Percentiles rank a stretch among this genome's conserved stretches.
phyloP scores from a whole-genome alignment of 2,888 invertebrate genomes.

The Athripsodes cinereus region DNA sequence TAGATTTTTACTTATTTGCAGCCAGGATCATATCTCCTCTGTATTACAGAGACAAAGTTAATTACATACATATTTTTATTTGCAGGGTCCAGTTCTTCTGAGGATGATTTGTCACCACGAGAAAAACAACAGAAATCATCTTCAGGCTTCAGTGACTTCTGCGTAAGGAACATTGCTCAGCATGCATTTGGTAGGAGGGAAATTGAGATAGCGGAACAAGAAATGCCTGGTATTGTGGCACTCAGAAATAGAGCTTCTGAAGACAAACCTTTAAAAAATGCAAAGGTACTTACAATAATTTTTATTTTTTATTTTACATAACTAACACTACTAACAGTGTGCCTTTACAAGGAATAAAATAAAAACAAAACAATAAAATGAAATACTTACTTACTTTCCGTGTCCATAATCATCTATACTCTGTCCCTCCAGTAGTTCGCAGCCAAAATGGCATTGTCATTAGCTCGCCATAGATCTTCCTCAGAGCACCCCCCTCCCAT shows the following conservation, averaged over 20 bases:
- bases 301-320: not conserved
- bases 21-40: too few relatives aligned
- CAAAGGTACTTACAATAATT: conserved; percentile 70
- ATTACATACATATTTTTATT: too few relatives aligned
- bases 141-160: conserved; percentile 81
- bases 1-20: too few relatives aligned
- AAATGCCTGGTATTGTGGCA: conserved; percentile 98
- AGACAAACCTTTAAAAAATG: conserved; percentile 92
- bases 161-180: conserved; percentile 89
- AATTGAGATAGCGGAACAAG: conserved; percentile 98
- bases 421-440: too few relatives aligned
- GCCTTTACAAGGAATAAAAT: not conserved
- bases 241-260: conserved; percentile 85
- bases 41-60: too few relatives aligned
- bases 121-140: conserved; percentile 88
- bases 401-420: too few relatives aligned
- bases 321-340: not conserved
- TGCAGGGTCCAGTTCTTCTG: conserved; percentile 81
- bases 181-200: conserved; percentile 91
- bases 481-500: too few relatives aligned
- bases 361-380: too few relatives aligned
- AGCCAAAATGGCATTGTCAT: too few relatives aligned
- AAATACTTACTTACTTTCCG: too few relatives aligned
- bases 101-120: conserved; percentile 91
- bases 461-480: too few relatives aligned